Conservation (phyloP, 2,113 vertebrate species). For the Apteryx mantelli region DNA sequence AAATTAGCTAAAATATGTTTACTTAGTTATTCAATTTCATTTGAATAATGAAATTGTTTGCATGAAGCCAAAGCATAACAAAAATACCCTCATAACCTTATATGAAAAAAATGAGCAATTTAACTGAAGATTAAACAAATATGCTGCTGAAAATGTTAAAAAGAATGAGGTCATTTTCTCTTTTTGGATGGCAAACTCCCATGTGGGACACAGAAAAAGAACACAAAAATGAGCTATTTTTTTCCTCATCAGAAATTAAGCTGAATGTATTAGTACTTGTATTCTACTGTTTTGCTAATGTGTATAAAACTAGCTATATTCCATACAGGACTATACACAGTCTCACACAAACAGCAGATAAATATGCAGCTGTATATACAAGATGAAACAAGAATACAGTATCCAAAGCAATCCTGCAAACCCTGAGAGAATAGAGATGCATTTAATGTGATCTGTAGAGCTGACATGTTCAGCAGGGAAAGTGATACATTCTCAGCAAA, state of each 20-base stretch:
- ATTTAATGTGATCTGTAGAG: neutral
- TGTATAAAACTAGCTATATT: neutral
- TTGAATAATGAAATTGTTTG: neutral
- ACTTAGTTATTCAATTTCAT: neutral
- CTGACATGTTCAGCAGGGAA: neutral
- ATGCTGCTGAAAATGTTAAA: neutral
- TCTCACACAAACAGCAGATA: neutral
- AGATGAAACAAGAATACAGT: neutral
- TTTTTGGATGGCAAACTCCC: neutral
- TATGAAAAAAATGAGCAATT: neutral
- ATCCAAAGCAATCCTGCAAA: neutral
- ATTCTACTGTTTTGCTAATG: neutral
- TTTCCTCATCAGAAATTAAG: neutral
- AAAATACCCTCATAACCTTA: neutral
- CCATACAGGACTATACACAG: neutral
- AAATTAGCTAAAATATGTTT: neutral
- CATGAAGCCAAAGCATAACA: neutral
- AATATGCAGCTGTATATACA: neutral
- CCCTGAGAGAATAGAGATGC: neutral
- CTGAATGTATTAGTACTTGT: neutral
- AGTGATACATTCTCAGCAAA: neutral
- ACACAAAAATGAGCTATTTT: neutral
- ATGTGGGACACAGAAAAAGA: neutral
- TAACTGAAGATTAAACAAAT: neutral
- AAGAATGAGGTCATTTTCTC: neutral